These are phyloP conservation scores for Chrosomus eos DNA, from an alignment of 2,797 vertebrate genomes.

Conservation along the genomic window DNA sequence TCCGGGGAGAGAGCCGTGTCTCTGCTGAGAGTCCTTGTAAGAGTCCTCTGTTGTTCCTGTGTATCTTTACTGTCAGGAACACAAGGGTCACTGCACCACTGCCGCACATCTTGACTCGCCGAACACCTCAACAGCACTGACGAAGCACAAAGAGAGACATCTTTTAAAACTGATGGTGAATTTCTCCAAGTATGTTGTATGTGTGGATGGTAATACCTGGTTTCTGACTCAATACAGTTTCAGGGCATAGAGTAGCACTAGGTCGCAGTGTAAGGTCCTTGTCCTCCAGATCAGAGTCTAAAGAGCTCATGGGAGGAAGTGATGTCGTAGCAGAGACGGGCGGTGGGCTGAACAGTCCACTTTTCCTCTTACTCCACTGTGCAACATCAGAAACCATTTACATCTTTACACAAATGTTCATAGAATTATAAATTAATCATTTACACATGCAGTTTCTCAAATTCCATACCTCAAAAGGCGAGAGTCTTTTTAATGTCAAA, in stretches of 20 bases:
- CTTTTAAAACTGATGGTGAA: background rate
- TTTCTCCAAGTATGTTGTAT: background rate
- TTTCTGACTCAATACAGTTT: conserved; percentile 60
- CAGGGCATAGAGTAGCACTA: conserved; percentile 74
- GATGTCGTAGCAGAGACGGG: conserved; percentile 71
- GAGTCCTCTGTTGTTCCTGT: conserved; percentile 50
- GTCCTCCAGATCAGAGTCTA: conserved; percentile 61
- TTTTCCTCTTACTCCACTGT: conserved; percentile 64
- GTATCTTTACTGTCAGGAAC: conserved; percentile 53
- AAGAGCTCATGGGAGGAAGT: conserved; percentile 73
- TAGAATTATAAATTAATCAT: background rate
- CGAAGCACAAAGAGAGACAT: background rate
- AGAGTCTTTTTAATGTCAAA: conserved; percentile 76
- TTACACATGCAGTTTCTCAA: background rate
- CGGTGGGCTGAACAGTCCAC: conserved; percentile 68
- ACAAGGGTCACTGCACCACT: conserved; percentile 69
- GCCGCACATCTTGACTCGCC: conserved; percentile 75
- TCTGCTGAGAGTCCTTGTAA: conserved; percentile 54
- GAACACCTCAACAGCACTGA: conserved; percentile 75
- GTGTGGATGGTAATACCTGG: conserved; percentile 67
- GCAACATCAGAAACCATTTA: conserved; percentile 57
- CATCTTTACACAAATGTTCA: background rate
- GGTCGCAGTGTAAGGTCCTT: conserved; percentile 69
- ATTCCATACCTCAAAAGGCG: conserved; percentile 76
- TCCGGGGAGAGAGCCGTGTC: conserved; percentile 77